Evolutionary conservation across 2,888 invertebrate genomes (phyloP), one percentile per base, ranked within the genome.

Genomic region (Drosophila prolongata): DNA sequence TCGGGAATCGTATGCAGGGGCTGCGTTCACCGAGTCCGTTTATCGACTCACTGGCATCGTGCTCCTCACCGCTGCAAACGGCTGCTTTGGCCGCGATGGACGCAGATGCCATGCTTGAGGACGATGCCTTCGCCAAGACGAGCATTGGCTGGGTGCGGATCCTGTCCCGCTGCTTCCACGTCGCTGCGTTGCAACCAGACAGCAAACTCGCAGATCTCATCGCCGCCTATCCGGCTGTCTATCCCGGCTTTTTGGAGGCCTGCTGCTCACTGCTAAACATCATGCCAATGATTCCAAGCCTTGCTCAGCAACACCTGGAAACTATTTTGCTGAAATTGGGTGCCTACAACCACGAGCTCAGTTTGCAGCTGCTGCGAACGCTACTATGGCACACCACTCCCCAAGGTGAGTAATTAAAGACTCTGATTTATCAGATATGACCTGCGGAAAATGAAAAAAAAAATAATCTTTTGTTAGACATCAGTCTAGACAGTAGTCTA

Each of bases 101-200:
- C 52, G 65, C 70, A 0, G 86, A 86, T 46, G 60, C 80, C 0
- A 66, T 80, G 46, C 84, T 79, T 3, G 92, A 92, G 65, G 92
- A 92, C 37, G 92, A 92, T 70, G 83, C 91, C 1, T 90, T 92
- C 75, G 91, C 92, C n/a, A 92, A 92, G 70, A 91, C 92, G 86
- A 96, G 97, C 91, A 94, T 96, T 90, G 96, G 97, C 71, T 98
- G 98, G 98, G 94, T 97, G 75, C 93, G 96, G 73, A 94, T 98
- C 73, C 93, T 98, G 46, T 95, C 97, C 78, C 96, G 96, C 86
- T 97, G 97, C 89, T 94, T 97, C 74, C 95, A 95, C 54, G 92
- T 92, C 9, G 90, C 92, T 6, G 89, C 91, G 3, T 74, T 90
- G 47, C 90, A 91, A 69, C 82, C 91, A 0, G 91, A 92, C 44